Conservation (phyloP, 1,140 invertebrate species). For the Tyrophagus putrescentiae region DNA sequence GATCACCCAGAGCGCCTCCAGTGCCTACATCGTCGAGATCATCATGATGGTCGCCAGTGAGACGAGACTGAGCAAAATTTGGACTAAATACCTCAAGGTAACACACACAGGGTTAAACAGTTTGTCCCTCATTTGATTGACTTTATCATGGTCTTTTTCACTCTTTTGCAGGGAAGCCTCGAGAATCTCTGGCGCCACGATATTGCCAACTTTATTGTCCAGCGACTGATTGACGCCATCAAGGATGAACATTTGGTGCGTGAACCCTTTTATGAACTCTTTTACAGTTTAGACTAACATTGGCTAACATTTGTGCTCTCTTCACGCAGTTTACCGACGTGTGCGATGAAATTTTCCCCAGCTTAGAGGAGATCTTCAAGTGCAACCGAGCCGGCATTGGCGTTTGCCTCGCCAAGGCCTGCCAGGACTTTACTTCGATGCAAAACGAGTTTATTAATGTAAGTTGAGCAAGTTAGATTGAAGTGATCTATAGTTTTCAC, state of each 20-base stretch:
- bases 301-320: neutral
- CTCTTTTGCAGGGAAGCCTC: slow-evolving; percentile 3
- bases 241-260: slow-evolving; percentile 22
- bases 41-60: slow-evolving; percentile 47
- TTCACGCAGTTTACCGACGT: slow-evolving; percentile 23
- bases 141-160: neutral
- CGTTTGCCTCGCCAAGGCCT: slow-evolving; percentile 25
- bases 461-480: slow-evolving; percentile 10
- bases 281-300: neutral
- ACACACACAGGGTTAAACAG: no score
- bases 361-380: slow-evolving; percentile 23
- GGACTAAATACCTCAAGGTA: slow-evolving; percentile 23
- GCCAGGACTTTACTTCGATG: slow-evolving; percentile 18
- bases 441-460: slow-evolving; percentile 26
- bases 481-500: neutral
- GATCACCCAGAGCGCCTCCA: slow-evolving; percentile 19
- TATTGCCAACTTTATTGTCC: slow-evolving; percentile 26
- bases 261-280: neutral
- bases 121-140: neutral
- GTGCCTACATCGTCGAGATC: slow-evolving; percentile 32
- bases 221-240: slow-evolving; percentile 25
- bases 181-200: slow-evolving; percentile 23
- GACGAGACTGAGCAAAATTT: slow-evolving; percentile 43
- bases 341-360: slow-evolving; percentile 21
- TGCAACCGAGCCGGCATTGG: slow-evolving; percentile 24